Percentiles rank a stretch among this genome's conserved stretches.
phyloP scores from a whole-genome alignment of 2,113 vertebrate species.

The Protobothrops mucrosquamatus region DNA sequence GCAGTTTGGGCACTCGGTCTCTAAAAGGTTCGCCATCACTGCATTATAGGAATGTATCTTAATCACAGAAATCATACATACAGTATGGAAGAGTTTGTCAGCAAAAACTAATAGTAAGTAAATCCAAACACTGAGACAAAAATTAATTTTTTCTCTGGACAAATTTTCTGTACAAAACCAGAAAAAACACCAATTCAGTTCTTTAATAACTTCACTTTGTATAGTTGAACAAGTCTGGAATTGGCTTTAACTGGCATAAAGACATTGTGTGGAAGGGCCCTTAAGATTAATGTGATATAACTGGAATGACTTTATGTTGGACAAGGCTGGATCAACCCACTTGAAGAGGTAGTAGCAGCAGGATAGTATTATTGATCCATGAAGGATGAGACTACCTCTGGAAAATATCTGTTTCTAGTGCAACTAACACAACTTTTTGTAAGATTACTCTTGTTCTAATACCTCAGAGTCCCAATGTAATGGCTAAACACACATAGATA shows the following conservation, averaged over 20 bases:
- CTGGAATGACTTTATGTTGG: not conserved
- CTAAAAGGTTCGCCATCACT: too few species aligned
- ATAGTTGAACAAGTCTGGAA: not conserved
- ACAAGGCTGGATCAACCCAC: not conserved
- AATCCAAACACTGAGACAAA: not conserved
- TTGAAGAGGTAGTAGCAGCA: not conserved
- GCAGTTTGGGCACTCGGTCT: too few species aligned
- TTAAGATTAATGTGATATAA: not conserved
- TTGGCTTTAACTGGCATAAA: not conserved
- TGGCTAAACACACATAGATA: not conserved
- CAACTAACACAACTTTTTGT: not conserved
- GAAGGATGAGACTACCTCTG: not conserved
- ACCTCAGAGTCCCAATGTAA: not conserved
- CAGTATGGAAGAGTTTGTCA: not conserved
- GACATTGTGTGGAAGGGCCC: not conserved
- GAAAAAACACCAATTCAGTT: not conserved
- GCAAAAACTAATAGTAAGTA: not conserved
- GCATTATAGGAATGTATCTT: not conserved
- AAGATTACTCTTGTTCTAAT: not conserved
- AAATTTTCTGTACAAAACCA: not conserved
- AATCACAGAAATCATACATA: not conserved
- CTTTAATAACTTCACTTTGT: not conserved
- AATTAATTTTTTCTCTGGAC: not conserved
- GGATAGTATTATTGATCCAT: not conserved
- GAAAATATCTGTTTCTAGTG: not conserved